These are phyloP conservation scores for Scytalopus superciliaris DNA, from an alignment of 2,113 vertebrate genomes.

Conservation along the genomic window DNA sequence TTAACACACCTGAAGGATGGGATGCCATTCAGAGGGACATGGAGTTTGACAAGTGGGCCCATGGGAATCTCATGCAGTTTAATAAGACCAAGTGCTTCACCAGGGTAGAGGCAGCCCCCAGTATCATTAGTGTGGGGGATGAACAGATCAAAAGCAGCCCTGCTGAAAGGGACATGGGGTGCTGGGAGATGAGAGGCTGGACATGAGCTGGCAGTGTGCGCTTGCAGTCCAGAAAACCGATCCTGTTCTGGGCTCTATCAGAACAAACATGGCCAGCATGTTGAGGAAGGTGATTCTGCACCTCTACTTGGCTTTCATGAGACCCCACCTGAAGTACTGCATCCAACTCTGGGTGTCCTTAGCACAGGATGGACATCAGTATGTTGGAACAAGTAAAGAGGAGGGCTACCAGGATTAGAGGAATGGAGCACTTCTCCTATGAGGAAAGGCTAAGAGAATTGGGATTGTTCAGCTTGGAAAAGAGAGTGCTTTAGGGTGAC, in stretches of 20 bases:
- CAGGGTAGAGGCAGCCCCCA: too few relatives aligned
- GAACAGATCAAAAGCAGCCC: neutral
- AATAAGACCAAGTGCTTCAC: neutral
- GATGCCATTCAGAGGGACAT: neutral
- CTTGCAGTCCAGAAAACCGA: neutral
- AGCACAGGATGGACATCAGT: neutral
- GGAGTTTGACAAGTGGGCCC: neutral
- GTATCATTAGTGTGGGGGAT: neutral
- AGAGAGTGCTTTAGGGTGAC: neutral
- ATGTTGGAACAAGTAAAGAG: neutral
- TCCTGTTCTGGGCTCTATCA: neutral
- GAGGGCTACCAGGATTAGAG: neutral
- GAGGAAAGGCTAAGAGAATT: neutral
- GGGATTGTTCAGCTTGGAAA: neutral
- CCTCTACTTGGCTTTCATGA: neutral
- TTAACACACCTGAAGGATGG: neutral
- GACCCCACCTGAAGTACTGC: neutral
- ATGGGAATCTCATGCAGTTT: neutral
- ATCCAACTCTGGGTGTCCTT: neutral
- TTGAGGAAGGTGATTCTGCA: neutral
- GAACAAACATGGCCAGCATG: neutral
- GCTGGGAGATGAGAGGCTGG: neutral
- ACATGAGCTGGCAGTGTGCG: neutral
- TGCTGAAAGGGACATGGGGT: neutral
- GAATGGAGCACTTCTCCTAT: neutral